Base-by-base conservation (phyloP, 2,113 vertebrate genomes). In the Erythrocercus mccallii region DNA sequence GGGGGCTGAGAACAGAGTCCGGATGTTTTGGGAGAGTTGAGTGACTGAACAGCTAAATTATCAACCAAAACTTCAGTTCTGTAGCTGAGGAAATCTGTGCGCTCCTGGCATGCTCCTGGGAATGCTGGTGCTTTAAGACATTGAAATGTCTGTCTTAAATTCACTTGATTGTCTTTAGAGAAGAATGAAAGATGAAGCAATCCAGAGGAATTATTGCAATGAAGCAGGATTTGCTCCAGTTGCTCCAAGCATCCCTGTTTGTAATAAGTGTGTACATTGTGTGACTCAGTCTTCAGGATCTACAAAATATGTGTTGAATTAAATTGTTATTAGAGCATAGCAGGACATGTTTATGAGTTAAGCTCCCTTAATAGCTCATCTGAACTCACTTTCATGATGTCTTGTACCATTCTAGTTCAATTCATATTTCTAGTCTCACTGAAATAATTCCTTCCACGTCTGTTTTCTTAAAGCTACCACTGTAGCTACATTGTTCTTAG, bases 231-330 rank as follows among this genome's bases (percentile, higher is more conserved):
- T 86, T 97, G 70, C 90, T 97, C 86, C 72, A 86, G 68, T 97
- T 97, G 88, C 95, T 95, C 89, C 73, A 84, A 94, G 77, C 56
- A 51, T 94, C 74, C 64, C 94, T 95, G 94, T 96, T 96, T 58
- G 64, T 95, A 97, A 62, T 92, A 96, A 97, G 73, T 61, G 47
- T 95, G 91, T 88, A 88, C 57, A 28, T 86, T 96, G 90, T 96
- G 68, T 96, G 96, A 95, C 57, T 96, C 93, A 45, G 45, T 88
- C 72, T 77, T 79, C 81, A 82, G 90, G 88, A 86, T 95, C 95
- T 95, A 90, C 94, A 88, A 97, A 98, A 95, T 96, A 95, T 98
- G 97, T 95, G 95, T 97, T 93, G 97, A 96, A 97, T 98, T 98
- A 97, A 97, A 95, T 92, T 92, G 94, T 96, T 97, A 97, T 96